Evolutionary conservation across 2,888 invertebrate species (phyloP).

Genomic region (Ormyrus rosae): DNA sequence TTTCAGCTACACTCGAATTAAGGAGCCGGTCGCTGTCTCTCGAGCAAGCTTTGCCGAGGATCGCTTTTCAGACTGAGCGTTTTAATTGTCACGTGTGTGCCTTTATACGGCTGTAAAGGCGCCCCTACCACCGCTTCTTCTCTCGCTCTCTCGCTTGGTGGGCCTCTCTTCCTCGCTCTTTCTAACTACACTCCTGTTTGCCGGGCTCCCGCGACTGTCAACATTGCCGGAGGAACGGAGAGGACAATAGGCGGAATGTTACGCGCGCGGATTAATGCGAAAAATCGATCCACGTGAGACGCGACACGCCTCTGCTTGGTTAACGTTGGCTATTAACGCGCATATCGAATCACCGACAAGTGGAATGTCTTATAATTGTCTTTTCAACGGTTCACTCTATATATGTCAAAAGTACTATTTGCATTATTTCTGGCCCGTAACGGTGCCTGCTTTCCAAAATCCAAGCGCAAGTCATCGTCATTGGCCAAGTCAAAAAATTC

Average conservation of each 20-base stretch:
- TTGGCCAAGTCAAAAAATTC: too few relatives aligned
- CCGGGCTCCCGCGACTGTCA: slow-evolving; percentile 26
- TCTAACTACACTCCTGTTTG: too few relatives aligned
- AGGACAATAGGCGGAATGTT: slow-evolving; percentile 39
- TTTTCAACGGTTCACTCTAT: too few relatives aligned
- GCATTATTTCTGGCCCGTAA: too few relatives aligned
- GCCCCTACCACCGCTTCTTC: slow-evolving; percentile 61
- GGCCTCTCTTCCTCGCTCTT: background rate
- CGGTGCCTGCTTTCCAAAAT: too few relatives aligned
- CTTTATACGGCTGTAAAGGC: slow-evolving; percentile 67
- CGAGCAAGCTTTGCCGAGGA: slow-evolving; percentile 54
- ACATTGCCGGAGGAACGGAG: slow-evolving; percentile 27
- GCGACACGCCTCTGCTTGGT: background rate
- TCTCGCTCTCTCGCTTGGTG: background rate
- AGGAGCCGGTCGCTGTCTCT: background rate
- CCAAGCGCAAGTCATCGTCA: too few relatives aligned
- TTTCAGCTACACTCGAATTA: background rate
- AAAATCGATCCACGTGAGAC: slow-evolving; percentile 33
- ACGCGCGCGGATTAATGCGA: slow-evolving; percentile 33
- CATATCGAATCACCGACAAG: background rate
- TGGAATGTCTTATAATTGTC: background rate
- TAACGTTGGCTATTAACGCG: background rate
- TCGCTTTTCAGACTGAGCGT: slow-evolving; percentile 70
- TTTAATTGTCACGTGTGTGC: slow-evolving; percentile 72
- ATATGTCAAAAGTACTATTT: too few relatives aligned